Evolutionary conservation across 1,140 invertebrate genomes (phyloP).

Genomic region (Magallana angulata): DNA sequence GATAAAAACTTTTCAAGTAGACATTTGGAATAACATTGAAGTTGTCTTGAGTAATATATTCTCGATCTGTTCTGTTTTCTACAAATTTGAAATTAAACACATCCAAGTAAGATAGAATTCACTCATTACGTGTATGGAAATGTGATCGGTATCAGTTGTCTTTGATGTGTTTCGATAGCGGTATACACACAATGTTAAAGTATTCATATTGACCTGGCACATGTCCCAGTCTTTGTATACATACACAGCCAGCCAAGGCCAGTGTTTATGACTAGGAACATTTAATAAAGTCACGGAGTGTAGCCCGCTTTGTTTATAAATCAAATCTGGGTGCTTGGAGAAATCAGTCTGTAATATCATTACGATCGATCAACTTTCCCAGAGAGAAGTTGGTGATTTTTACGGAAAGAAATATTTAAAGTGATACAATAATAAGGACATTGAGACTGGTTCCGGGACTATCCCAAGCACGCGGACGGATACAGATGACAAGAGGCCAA

Average conservation of each 20-base stretch:
- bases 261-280: constrained; percentile 7
- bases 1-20: too few relatives aligned
- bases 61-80: too few relatives aligned
- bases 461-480: not conserved
- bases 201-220: not conserved
- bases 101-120: too few relatives aligned
- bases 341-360: not conserved
- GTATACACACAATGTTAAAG: too few relatives aligned
- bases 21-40: too few relatives aligned
- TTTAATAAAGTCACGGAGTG: not conserved
- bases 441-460: not conserved
- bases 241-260: not conserved
- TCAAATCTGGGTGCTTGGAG: not conserved
- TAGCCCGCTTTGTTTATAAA: constrained; percentile 6
- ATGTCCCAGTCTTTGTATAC: not conserved
- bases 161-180: too few relatives aligned
- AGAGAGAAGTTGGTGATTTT: not conserved
- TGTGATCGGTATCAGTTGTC: too few relatives aligned
- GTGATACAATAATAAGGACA: not conserved
- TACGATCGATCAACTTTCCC: not conserved
- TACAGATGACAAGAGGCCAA: not conserved
- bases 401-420: not conserved
- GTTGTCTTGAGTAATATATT: too few relatives aligned
- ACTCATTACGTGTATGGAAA: too few relatives aligned
- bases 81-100: too few relatives aligned